phyloP scores from a whole-genome alignment of 2,888 invertebrate species.

The Dicycla oo region DNA sequence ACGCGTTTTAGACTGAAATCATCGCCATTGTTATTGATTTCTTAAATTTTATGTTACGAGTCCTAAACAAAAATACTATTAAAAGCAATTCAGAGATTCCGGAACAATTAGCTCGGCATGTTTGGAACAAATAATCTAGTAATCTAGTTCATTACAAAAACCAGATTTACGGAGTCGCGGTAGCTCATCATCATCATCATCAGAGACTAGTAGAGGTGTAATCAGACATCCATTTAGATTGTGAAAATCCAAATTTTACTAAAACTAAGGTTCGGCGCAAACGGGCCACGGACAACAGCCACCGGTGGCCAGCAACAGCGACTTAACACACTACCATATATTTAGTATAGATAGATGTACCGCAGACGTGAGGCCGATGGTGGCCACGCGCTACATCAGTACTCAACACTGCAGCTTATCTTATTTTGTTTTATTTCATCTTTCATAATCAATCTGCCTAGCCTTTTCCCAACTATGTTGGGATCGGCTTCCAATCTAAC shows the following conservation, averaged over 20 bases:
- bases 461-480: no score
- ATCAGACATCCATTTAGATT: conserved; percentile 10
- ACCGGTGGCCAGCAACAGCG: no score
- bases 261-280: no score
- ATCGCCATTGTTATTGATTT: conserved; percentile 17
- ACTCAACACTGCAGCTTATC: no score
- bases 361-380: no score
- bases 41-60: conserved; percentile 29
- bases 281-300: no score
- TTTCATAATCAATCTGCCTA: neutral
- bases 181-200: neutral
- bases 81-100: conserved; percentile 34
- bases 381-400: no score
- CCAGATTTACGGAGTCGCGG: neutral
- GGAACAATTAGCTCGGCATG: conserved; percentile 39
- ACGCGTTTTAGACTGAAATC: conserved; percentile 15
- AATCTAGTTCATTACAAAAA: neutral
- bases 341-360: no score
- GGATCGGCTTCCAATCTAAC: no score
- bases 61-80: conserved; percentile 54
- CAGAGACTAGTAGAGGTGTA: conserved; percentile 12
- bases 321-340: no score
- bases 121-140: conserved; percentile 13
- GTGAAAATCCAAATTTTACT: neutral
- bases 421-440: neutral